Conservation (phyloP, 2,888 invertebrate species). For the Bursaphelenchus okinawaensis region DNA sequence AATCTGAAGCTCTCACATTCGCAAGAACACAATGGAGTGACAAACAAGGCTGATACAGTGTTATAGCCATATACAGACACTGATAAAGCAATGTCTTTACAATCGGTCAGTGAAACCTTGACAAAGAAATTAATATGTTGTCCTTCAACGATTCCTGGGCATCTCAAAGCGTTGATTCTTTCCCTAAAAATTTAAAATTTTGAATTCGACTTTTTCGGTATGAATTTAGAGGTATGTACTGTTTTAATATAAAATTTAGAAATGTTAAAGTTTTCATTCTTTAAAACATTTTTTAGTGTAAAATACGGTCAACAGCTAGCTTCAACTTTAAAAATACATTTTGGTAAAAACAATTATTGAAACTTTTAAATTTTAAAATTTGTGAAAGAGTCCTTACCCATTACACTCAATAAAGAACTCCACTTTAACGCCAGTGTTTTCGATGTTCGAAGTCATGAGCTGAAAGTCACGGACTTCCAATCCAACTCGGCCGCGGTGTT, state of each 20-base stretch:
- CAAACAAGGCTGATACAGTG: conserved; percentile 32
- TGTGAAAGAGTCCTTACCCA: conserved; percentile 27
- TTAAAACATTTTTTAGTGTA: not conserved
- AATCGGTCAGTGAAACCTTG: conserved; percentile 39
- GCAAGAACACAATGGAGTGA: conserved; percentile 53
- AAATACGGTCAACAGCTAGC: too few species aligned
- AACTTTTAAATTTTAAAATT: not conserved
- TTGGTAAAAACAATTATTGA: not conserved
- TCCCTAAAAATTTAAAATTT: conserved; percentile 25
- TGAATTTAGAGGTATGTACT: too few species aligned
- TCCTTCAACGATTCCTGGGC: conserved; percentile 33
- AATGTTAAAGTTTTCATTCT: not conserved
- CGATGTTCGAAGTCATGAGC: conserved; percentile 47
- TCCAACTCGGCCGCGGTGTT: conserved; percentile 34
- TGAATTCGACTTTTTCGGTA: not conserved
- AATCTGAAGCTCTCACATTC: conserved; percentile 51
- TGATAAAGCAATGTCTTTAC: conserved; percentile 45
- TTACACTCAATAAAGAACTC: conserved; percentile 47
- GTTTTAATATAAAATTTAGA: too few species aligned
- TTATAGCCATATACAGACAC: conserved; percentile 52
- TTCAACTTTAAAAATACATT: too few species aligned
- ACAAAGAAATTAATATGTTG: conserved; percentile 38
- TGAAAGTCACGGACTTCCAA: conserved; percentile 35
- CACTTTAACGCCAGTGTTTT: conserved; percentile 35
- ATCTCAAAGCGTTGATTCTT: conserved; percentile 34